phyloP scores from a whole-genome alignment of 2,797 vertebrate genomes.

The Mallotus villosus region DNA sequence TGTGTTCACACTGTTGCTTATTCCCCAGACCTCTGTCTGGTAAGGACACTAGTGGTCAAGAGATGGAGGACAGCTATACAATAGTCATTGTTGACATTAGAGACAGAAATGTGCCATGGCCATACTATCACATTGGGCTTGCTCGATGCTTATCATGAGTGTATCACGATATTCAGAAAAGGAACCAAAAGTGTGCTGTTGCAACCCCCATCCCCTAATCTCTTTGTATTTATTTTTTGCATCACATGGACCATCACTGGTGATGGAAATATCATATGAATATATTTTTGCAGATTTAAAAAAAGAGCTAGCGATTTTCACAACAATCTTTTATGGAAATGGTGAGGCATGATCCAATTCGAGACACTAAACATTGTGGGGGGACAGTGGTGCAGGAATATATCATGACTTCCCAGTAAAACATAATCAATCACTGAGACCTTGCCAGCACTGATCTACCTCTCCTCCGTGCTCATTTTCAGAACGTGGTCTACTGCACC shows the following conservation, averaged over 20 bases:
- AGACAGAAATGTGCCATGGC: neutral
- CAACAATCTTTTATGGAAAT: slow-evolving; percentile 40
- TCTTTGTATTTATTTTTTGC: too few relatives aligned
- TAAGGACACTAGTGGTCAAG: slow-evolving; percentile 40
- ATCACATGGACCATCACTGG: too few relatives aligned
- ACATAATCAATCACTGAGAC: slow-evolving; percentile 40
- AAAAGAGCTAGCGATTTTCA: slow-evolving; percentile 16
- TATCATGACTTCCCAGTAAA: slow-evolving; percentile 29
- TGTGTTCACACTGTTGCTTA: slow-evolving; percentile 44
- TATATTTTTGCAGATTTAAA: slow-evolving; percentile 20
- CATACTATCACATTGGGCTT: neutral
- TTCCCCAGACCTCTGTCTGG: slow-evolving; percentile 51
- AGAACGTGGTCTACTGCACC: slow-evolving; percentile 25
- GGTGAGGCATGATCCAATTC: slow-evolving; percentile 41
- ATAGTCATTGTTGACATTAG: neutral
- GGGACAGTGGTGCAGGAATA: slow-evolving; percentile 34
- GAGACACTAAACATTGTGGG: slow-evolving; percentile 10
- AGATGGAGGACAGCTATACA: slow-evolving; percentile 40
- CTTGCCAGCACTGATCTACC: slow-evolving; percentile 30
- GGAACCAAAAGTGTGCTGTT: too few relatives aligned
- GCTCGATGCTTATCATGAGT: neutral
- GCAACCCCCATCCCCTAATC: too few relatives aligned
- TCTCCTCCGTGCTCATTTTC: slow-evolving; percentile 34
- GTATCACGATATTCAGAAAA: slow-evolving; percentile 4
- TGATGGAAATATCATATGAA: neutral